Conservation (phyloP, 2,797 vertebrate genomes). For the Pangasius macronema region DNA sequence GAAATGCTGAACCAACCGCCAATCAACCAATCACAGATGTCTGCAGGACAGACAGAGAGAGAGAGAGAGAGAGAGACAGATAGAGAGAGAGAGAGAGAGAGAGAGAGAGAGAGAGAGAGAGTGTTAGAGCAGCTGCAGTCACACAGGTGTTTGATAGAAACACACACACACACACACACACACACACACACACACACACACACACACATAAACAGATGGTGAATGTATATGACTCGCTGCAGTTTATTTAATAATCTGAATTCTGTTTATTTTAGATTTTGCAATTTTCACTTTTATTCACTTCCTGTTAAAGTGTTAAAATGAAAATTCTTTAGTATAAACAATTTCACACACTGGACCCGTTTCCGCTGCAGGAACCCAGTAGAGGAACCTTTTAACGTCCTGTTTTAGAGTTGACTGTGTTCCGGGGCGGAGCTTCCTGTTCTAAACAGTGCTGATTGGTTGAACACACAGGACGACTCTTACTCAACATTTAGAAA, state of each 20-base stretch:
- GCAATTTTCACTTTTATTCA: background rate
- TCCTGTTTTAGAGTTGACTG: background rate
- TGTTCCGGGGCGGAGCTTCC: background rate
- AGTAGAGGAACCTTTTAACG: background rate
- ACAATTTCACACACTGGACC: background rate
- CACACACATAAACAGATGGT: background rate
- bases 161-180: background rate
- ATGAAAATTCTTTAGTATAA: background rate
- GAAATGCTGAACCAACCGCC: background rate
- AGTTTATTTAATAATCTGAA: background rate
- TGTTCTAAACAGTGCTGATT: background rate
- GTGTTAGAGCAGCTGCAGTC: background rate
- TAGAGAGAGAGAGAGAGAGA: background rate
- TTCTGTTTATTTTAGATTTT: background rate
- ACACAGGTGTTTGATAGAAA: background rate
- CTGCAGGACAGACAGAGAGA: background rate
- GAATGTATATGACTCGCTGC: background rate
- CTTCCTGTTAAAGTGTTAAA: background rate
- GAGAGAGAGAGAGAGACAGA: background rate
- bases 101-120: background rate
- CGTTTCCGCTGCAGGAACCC: background rate
- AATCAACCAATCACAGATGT: constrained; percentile 10
- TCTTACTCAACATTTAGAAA: background rate
- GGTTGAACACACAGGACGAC: background rate
- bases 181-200: constrained; percentile 2